Evolutionary conservation across 2,888 invertebrate genomes (phyloP).

Genomic region (Cerastis rubricosa): DNA sequence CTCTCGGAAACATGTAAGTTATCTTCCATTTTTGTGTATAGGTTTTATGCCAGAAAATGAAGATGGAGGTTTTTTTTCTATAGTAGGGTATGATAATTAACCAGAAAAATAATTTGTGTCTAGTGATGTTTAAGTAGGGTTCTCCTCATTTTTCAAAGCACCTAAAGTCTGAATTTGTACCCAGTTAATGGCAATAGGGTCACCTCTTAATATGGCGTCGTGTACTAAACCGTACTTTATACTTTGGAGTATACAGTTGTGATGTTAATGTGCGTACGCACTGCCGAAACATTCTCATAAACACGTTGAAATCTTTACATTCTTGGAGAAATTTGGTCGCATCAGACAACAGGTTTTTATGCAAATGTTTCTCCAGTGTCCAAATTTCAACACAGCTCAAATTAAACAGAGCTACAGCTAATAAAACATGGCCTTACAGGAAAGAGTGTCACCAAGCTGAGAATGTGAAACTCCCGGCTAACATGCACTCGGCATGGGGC

Average conservation of each 20-base stretch:
- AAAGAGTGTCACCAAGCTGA: conserved; percentile 94
- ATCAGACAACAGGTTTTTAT: background rate
- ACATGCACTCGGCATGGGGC: conserved; percentile 97
- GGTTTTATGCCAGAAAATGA: background rate
- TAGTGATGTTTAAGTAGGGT: background rate
- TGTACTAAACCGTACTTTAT: background rate
- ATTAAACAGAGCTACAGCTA: background rate
- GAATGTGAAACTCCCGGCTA: conserved; percentile 95
- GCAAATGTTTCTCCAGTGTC: background rate
- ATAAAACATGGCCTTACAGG: conserved; percentile 83
- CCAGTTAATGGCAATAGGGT: too few species aligned
- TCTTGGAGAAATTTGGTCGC: background rate
- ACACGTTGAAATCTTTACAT: background rate
- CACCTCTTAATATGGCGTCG: background rate
- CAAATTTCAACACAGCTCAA: background rate
- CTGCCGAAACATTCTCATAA: background rate
- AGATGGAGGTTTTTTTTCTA: background rate
- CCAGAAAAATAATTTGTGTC: background rate
- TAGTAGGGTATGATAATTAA: background rate
- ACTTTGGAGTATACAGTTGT: background rate
- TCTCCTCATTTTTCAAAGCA: background rate
- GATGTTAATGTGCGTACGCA: background rate
- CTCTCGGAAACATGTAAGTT: conserved; percentile 97
- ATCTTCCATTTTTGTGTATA: background rate
- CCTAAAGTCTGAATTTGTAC: background rate